Base-by-base conservation (phyloP, 2,797 vertebrate species). In the Cossypha niveicapilla region DNA sequence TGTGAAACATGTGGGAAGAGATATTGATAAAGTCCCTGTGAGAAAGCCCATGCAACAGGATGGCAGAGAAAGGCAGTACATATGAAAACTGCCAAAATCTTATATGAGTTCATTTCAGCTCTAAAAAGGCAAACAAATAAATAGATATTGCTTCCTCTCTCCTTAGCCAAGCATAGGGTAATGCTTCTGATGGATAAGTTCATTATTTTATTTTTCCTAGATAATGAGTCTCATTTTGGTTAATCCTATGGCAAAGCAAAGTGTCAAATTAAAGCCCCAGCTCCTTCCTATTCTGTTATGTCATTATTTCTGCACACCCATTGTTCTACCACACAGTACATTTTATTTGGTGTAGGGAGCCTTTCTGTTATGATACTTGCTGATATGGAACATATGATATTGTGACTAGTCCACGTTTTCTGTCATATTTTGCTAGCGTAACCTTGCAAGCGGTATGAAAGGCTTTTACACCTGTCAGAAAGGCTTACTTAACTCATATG, bases 381-480 rank as follows among this genome's bases (percentile, higher is more conserved):
- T 96, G 95, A 97, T 96, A 95, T 53, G 72, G 85, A 97, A 94
- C 96, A 96, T 96, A 96, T 76, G 90, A 96, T 97, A 77, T 93
- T 94, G 87, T 95, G 95, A 95, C 94, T 95, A 83, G 75, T 90
- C 95, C 84, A 75, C 13, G 8, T 84, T 96, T 94, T 93, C 96
- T 96, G 94, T 97, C 96, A 83, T 92, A 92, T 96, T 96, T 97
- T 4, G 65, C 90, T 93, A 71, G 94, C 60, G 39, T 94, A 94
- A 96, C 93, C 96, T 96, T 97, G 91, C 74, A 72, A 96, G 85
- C 77, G 61, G 78, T 88, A 92, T 92, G 93, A 94, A 91, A 95
- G 92, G 86, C 93, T 94, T 90, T 96, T 96, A 95, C 92, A 97
- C 30, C 34, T 97, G 96, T 97, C 97, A 97, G 93, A 96, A 97